These are phyloP conservation scores for Eupithecia exiguata DNA, from an alignment of 2,888 invertebrate genomes.

Conservation along the genomic window DNA sequence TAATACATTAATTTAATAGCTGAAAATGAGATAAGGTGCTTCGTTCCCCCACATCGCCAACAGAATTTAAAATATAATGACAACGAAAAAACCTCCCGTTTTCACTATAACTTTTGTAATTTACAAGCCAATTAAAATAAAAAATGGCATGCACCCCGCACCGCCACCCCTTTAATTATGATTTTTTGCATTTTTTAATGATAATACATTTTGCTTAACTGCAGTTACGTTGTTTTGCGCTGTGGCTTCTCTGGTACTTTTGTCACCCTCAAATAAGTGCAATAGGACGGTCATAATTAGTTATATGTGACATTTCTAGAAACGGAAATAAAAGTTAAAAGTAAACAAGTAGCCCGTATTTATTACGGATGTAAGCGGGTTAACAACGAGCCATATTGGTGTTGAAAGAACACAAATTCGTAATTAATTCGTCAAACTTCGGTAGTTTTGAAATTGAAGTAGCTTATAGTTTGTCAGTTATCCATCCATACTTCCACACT, in stretches of 20 bases:
- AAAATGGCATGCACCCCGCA: slow-evolving; percentile 76
- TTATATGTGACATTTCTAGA: not conserved
- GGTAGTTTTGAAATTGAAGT: not conserved
- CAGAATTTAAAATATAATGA: slow-evolving; percentile 55
- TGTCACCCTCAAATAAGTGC: slow-evolving; percentile 25
- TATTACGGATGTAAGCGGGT: not conserved
- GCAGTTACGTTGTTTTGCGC: slow-evolving; percentile 58
- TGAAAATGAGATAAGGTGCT: slow-evolving; percentile 27
- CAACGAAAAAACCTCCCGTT: slow-evolving; percentile 63
- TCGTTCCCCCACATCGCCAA: slow-evolving; percentile 23
- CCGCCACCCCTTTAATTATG: slow-evolving; percentile 80
- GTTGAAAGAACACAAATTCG: not conserved
- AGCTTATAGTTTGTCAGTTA: too few species aligned
- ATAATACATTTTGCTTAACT: slow-evolving; percentile 75
- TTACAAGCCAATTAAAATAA: slow-evolving; percentile 83
- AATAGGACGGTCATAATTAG: too few species aligned
- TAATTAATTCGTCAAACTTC: not conserved
- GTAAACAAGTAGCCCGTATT: not conserved
- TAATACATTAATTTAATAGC: not conserved
- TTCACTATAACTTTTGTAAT: slow-evolving; percentile 80
- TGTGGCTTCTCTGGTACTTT: slow-evolving; percentile 27
- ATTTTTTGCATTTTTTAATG: slow-evolving; percentile 82
- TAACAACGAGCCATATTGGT: not conserved
- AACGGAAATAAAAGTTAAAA: not conserved
- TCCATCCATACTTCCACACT: too few species aligned